Base-by-base conservation (phyloP, 1,140 invertebrate genomes). In the Drosophila nasuta region DNA sequence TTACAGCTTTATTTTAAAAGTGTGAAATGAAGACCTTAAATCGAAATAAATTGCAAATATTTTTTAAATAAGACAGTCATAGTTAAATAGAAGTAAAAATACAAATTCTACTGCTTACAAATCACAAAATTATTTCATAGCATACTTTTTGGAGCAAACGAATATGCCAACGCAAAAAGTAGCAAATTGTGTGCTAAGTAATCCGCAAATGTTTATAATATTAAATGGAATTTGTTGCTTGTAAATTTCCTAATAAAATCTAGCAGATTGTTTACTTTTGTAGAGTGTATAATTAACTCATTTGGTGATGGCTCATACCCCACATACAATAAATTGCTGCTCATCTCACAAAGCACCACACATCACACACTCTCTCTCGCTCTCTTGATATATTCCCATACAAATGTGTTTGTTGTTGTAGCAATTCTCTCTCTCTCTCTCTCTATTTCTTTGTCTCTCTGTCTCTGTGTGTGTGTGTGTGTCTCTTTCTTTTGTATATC, bases 371-470 rank as follows among this genome's bases (percentile, higher is more conserved):
- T 3, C 10, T 38, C 35, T 38, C 6, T 38, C 41, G 48, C 33
- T 38, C 35, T 10, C 56, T 8, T 5, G 25, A 46, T 51, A 68
- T 13, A 70, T 63, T 10, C 33, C 5, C 35, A n/a, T 72, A 4
- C 11, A 64, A 38, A 45, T 69, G 58, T 78, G 64, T 78, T 70
- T 75, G 60, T 75, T 73, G 70, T 73, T 75, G 65, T 86, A 75
- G 57, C 38, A 65, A 70, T 52, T 49, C 73, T 63, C 51, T 66
- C 59, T 68, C 59, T 62, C 45, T 67, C 45, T 49, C 5, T 81
- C 45, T 66, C 5, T 78, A 41, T 67, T 57, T 67, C 30, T 76
- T 10, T 38, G 7, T 66, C 45, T 67, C 49, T 82, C 45, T 66
- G 11, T 80, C 62, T 76, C 71, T 81, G 41, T 71, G 57, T 75